phyloP scores from a whole-genome alignment of 2,888 invertebrate genomes.

The Tetranychus truncatus region DNA sequence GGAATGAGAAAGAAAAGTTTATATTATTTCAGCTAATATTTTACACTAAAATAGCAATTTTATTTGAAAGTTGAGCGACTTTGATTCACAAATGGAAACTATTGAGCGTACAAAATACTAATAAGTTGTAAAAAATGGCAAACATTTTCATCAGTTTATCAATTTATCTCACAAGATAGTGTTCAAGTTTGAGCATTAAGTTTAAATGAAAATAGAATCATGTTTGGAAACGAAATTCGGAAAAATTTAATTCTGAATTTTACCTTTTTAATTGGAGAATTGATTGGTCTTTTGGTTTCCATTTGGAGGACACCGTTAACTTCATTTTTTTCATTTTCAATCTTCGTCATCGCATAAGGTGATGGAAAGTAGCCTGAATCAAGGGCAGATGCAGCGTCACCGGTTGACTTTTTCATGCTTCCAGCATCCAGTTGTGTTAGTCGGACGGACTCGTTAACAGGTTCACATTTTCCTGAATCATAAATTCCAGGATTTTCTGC shows the following conservation, averaged over 20 bases:
- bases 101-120: too few species aligned
- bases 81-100: too few species aligned
- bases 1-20: too few species aligned
- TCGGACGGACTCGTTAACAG: constrained; percentile 15
- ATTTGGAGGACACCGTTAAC: not conserved
- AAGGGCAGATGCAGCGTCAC: constrained; percentile 5
- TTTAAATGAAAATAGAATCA: too few species aligned
- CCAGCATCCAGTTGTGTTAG: constrained; percentile 19
- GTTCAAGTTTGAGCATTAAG: too few species aligned
- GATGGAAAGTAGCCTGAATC: constrained; percentile 19
- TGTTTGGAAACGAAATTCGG: too few species aligned
- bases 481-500: constrained; percentile 17
- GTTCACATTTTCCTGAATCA: constrained; percentile 16
- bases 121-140: too few species aligned
- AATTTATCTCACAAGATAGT: too few species aligned
- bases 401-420: constrained; percentile 13
- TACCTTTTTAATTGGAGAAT: constrained; percentile 1
- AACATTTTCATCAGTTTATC: too few species aligned
- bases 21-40: too few species aligned
- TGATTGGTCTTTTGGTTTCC: not conserved
- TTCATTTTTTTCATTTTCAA: constrained; percentile 11
- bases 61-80: too few species aligned
- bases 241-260: not conserved
- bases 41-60: too few species aligned
- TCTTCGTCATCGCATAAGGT: constrained; percentile 23